Conservation (phyloP, 2,888 invertebrate species). For the Thymelicus lineola region DNA sequence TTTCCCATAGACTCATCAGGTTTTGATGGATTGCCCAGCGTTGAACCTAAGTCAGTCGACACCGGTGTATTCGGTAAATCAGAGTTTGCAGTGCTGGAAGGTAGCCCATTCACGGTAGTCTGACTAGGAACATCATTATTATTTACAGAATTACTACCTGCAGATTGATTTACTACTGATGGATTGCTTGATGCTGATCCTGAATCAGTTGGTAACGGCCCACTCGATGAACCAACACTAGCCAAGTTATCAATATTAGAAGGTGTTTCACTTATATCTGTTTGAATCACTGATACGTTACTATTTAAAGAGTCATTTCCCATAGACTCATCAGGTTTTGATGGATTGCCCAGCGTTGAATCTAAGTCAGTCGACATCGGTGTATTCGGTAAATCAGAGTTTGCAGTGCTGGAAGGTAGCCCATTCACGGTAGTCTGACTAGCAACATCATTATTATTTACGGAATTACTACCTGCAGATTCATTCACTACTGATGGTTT, state of each 20-base stretch:
- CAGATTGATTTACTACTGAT: not conserved
- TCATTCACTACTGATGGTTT: not conserved
- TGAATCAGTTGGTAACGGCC: not conserved
- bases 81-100: not conserved
- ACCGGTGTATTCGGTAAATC: not conserved
- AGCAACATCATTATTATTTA: not conserved
- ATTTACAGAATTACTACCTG: not conserved
- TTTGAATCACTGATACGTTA: not conserved
- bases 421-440: not conserved
- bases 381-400: not conserved
- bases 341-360: not conserved
- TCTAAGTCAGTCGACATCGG: not conserved
- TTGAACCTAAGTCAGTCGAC: not conserved
- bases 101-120: not conserved
- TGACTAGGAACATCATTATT: slow-evolving; percentile 2
- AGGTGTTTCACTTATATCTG: not conserved
- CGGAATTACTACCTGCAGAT: not conserved
- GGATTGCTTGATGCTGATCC: not conserved
- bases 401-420: not conserved
- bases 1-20: not conserved
- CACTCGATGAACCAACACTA: not conserved
- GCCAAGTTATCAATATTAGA: not conserved
- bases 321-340: not conserved
- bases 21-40: not conserved
- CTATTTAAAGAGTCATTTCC: not conserved